phyloP scores from a whole-genome alignment of 2,888 invertebrate genomes.

The Hypomecis punctinalis region DNA sequence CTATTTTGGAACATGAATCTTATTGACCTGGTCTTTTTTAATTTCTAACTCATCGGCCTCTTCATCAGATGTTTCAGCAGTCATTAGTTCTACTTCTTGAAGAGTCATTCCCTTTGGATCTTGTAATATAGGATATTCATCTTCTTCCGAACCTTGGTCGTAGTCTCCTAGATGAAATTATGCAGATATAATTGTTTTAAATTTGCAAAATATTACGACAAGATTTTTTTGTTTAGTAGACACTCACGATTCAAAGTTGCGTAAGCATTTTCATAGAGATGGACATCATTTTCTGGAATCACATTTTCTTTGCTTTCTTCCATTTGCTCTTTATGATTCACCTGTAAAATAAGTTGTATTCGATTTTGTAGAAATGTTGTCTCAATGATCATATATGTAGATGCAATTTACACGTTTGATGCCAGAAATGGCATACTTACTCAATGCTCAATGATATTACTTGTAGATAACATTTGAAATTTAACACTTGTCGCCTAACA shows the following conservation, averaged over 20 bases:
- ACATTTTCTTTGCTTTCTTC: slow-evolving; percentile 26
- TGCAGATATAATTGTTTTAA: slow-evolving; percentile 7
- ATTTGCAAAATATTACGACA: slow-evolving; percentile 7
- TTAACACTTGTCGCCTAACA: too few species aligned
- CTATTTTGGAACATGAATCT: neutral
- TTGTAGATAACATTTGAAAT: too few species aligned
- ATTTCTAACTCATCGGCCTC: slow-evolving; percentile 39
- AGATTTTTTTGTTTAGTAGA: neutral
- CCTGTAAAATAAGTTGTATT: neutral
- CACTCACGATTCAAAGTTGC: slow-evolving; percentile 72
- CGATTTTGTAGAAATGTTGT: too few species aligned
- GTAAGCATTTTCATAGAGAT: slow-evolving; percentile 63
- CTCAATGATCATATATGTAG: too few species aligned
- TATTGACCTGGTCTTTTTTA: slow-evolving; percentile 21
- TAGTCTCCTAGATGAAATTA: slow-evolving; percentile 64
- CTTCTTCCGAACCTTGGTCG: slow-evolving; percentile 73
- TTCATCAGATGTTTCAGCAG: slow-evolving; percentile 57
- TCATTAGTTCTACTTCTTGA: slow-evolving; percentile 71
- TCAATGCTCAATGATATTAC: too few species aligned
- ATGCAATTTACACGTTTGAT: too few species aligned
- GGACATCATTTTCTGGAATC: slow-evolving; percentile 47
- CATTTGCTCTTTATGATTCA: slow-evolving; percentile 8
- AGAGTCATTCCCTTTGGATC: slow-evolving; percentile 69
- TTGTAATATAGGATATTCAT: slow-evolving; percentile 61
- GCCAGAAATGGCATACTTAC: too few species aligned